Conservation (phyloP, 1,140 invertebrate genomes). For the Zaprionus capensis region DNA sequence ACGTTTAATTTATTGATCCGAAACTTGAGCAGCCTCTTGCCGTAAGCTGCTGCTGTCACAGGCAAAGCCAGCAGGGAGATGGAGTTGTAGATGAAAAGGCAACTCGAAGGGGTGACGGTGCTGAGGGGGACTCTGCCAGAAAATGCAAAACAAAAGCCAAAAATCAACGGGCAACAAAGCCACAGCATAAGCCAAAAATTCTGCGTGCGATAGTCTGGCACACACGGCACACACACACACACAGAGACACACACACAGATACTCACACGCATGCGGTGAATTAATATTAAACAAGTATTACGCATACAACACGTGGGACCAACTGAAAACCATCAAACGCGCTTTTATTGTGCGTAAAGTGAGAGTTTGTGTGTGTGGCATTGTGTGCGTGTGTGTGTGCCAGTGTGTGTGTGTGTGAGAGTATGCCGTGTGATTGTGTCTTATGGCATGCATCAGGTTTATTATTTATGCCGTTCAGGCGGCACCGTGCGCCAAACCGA, state of each 20-base stretch:
- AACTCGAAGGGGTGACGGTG: neutral
- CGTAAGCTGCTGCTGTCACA: neutral
- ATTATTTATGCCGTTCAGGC: conserved; percentile 73
- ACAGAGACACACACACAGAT: conserved; percentile 20
- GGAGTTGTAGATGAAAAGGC: neutral
- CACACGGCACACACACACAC: conserved; percentile 20
- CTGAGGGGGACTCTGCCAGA: neutral
- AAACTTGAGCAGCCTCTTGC: neutral
- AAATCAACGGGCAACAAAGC: neutral
- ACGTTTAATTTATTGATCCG: conserved; percentile 1
- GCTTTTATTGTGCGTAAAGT: conserved; percentile 19
- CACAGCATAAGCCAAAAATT: neutral
- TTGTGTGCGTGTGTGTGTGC: neutral
- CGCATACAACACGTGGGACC: conserved; percentile 67
- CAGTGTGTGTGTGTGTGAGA: neutral
- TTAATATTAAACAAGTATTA: conserved; percentile 71
- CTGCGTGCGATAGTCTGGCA: conserved; percentile 1
- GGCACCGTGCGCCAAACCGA: conserved; percentile 8
- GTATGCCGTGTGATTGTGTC: conserved; percentile 8
- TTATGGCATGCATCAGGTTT: conserved; percentile 54
- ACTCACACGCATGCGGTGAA: conserved; percentile 18
- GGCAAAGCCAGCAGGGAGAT: neutral
- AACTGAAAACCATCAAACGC: conserved; percentile 56
- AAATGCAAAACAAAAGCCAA: conserved; percentile 2
- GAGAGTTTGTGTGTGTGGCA: neutral